Conservation (phyloP, 2,797 vertebrate species). For the Helarctos malayanus region DNA sequence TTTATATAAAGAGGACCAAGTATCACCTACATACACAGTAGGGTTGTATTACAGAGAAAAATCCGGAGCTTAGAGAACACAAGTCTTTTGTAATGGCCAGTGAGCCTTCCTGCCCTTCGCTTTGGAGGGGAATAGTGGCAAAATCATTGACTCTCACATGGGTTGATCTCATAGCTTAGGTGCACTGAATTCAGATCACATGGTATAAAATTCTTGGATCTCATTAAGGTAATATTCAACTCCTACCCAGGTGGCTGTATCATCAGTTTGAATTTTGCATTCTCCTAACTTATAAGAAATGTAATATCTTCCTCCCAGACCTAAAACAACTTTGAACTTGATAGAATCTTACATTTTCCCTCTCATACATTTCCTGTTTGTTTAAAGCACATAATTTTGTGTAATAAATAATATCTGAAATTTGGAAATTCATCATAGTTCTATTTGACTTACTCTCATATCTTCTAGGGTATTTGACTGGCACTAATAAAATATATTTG, state of each 20-base stretch:
- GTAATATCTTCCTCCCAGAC: not conserved
- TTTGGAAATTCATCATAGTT: not conserved
- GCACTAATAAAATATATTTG: conserved; percentile 37
- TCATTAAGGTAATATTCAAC: not conserved
- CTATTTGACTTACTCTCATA: not conserved
- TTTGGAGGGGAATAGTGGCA: not conserved
- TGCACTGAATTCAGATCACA: not conserved
- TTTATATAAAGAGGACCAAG: not conserved
- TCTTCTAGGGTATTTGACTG: conserved; percentile 26
- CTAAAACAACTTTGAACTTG: conserved; percentile 32
- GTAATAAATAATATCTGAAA: not conserved
- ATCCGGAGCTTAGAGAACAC: not conserved
- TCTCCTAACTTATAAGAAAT: conserved; percentile 32
- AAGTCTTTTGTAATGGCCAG: not conserved
- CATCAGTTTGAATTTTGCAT: not conserved
- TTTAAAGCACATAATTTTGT: not conserved
- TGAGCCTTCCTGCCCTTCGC: not conserved
- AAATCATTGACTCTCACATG: not conserved
- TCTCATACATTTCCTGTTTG: not conserved
- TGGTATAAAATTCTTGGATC: not conserved
- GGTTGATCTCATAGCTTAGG: not conserved
- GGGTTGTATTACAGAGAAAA: not conserved
- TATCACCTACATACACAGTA: not conserved
- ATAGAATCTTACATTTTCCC: not conserved
- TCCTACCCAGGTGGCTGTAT: not conserved